Evolutionary conservation across 2,113 vertebrate species (phyloP).

Genomic region (Prionailurus bengalensis): DNA sequence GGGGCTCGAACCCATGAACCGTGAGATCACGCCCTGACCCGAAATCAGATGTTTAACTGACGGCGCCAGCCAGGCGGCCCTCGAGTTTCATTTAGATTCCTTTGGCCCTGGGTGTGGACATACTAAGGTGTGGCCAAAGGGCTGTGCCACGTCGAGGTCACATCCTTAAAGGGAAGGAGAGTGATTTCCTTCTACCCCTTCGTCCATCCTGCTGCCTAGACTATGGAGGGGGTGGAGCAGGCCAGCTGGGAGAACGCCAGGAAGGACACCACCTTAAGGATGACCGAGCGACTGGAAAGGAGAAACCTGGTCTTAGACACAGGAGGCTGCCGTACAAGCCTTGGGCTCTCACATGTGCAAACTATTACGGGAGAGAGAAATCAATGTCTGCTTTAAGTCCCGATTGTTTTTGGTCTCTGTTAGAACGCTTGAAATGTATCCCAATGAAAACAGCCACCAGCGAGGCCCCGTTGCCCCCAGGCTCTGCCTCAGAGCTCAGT

Average conservation of each 20-base stretch:
- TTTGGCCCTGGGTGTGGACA: neutral
- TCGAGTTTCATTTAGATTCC: neutral
- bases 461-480: too few species aligned
- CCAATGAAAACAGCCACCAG: neutral
- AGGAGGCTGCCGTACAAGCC: fast-evolving
- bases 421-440: neutral
- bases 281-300: neutral
- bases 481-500: neutral
- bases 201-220: neutral
- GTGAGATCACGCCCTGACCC: too few species aligned
- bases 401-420: neutral
- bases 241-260: neutral
- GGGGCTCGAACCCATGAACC: too few species aligned
- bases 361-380: neutral
- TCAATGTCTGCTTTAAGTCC: neutral
- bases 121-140: neutral
- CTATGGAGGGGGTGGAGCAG: neutral
- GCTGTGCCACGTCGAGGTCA: neutral
- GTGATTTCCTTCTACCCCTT: neutral
- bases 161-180: neutral
- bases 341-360: too few species aligned
- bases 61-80: too few species aligned
- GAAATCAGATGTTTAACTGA: too few species aligned
- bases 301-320: neutral
- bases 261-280: neutral